phyloP scores from a whole-genome alignment of 2,797 vertebrate species.

The Scarus forsteni region DNA sequence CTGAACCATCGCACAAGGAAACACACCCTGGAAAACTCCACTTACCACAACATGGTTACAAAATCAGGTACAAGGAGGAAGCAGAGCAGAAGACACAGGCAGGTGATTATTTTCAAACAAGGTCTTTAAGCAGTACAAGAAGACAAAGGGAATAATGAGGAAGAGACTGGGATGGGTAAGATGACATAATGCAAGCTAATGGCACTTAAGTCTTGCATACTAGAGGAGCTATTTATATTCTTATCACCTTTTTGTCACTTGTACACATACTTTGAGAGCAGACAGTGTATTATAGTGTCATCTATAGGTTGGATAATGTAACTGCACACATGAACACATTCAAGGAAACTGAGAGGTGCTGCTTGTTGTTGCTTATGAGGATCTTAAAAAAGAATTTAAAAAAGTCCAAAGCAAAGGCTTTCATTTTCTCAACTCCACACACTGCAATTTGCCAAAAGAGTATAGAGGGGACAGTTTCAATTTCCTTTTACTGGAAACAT shows the following conservation, averaged over 20 bases:
- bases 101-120: background rate
- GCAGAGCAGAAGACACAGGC: background rate
- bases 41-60: slow-evolving; percentile 10
- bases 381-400: background rate
- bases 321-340: slow-evolving; percentile 37
- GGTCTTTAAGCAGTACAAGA: background rate
- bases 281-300: slow-evolving; percentile 50
- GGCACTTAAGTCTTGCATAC: slow-evolving; percentile 4
- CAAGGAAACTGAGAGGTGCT: background rate
- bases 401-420: background rate
- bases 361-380: background rate
- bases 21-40: slow-evolving; percentile 35
- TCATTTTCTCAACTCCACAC: background rate
- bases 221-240: slow-evolving; percentile 34
- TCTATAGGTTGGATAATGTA: slow-evolving; percentile 43
- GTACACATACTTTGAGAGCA: background rate
- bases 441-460: slow-evolving; percentile 9
- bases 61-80: background rate
- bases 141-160: background rate
- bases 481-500: slow-evolving; percentile 4
- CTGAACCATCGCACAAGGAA: background rate
- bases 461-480: background rate
- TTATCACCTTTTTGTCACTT: slow-evolving; percentile 23
- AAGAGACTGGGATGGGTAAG: slow-evolving; percentile 14
- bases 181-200: slow-evolving; percentile 1